Percentiles rank a stretch among this genome's conserved stretches.
Conservation (phyloP, 2,797 vertebrate genomes). For the Coregonus suidteri region DNA sequence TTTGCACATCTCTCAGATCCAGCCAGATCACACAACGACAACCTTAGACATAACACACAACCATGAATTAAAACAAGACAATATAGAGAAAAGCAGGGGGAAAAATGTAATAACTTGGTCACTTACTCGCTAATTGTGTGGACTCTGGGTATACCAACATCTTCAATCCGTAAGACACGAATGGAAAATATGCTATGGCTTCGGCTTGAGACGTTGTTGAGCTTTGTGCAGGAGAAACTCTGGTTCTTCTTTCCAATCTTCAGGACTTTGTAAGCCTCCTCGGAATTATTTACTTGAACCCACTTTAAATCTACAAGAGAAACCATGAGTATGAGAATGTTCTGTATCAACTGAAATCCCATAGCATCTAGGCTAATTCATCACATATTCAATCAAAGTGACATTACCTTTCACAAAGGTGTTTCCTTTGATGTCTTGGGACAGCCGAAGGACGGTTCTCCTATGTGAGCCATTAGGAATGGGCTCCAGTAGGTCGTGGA, state of each 20-base stretch:
- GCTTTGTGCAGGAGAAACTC: constrained; percentile 82
- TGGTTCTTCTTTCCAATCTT: constrained; percentile 83
- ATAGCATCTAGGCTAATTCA: neutral
- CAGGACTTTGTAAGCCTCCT: constrained; percentile 81
- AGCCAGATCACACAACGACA: constrained; percentile 90
- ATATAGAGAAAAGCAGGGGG: constrained; percentile 9
- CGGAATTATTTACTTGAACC: constrained; percentile 81
- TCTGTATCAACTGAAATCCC: neutral
- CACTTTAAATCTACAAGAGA: constrained; percentile 78
- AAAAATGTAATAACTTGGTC: neutral
- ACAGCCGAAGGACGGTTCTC: constrained; percentile 77
- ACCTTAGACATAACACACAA: constrained; percentile 1
- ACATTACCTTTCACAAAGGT: constrained; percentile 83
- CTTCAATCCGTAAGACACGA: constrained; percentile 81
- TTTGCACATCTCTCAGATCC: constrained; percentile 90
- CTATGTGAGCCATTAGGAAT: constrained; percentile 69
- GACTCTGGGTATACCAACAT: constrained; percentile 73
- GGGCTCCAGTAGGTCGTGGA: constrained; percentile 82
- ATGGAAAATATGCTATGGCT: constrained; percentile 88
- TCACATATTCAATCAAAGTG: neutral
- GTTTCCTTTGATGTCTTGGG: constrained; percentile 83
- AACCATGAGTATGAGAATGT: neutral
- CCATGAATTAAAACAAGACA: neutral
- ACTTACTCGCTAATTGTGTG: constrained; percentile 85
- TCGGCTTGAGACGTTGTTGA: constrained; percentile 84